Percentiles rank a stretch among this genome's conserved stretches.
phyloP scores from a whole-genome alignment of 1,140 invertebrate species.

The Metopolophium dirhodum region DNA sequence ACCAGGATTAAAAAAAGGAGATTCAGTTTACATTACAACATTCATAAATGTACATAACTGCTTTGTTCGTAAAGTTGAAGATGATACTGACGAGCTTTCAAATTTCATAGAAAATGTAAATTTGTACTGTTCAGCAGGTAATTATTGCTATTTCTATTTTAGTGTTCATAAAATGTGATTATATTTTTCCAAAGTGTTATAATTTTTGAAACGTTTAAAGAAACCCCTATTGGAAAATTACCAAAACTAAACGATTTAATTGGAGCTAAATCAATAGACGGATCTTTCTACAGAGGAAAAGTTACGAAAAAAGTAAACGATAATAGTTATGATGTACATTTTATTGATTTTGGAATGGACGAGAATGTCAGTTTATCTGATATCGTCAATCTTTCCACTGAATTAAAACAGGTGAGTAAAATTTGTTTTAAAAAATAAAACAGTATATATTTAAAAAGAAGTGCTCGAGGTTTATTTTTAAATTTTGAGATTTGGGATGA shows the following conservation, averaged over 20 bases:
- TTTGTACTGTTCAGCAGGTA: slow-evolving; percentile 23
- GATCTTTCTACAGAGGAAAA: slow-evolving; percentile 39
- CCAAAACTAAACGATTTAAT: slow-evolving; percentile 17
- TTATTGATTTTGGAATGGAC: slow-evolving; percentile 43
- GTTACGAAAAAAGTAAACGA: slow-evolving; percentile 31
- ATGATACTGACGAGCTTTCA: slow-evolving; percentile 7
- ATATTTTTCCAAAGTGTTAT: background rate
- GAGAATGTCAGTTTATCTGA: slow-evolving; percentile 36
- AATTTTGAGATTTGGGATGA: background rate
- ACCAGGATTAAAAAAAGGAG: slow-evolving; percentile 22
- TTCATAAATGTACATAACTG: slow-evolving; percentile 16
- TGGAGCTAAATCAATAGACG: slow-evolving; percentile 39
- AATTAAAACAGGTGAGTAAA: slow-evolving; percentile 41
- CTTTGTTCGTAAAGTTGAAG: slow-evolving; percentile 39
- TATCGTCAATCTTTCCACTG: slow-evolving; percentile 24
- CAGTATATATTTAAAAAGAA: background rate
- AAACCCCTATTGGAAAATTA: slow-evolving; percentile 14
- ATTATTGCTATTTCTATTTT: background rate
- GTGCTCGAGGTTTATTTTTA: background rate
- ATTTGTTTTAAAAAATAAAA: background rate
- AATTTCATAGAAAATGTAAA: slow-evolving; percentile 29
- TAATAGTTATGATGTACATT: slow-evolving; percentile 40
- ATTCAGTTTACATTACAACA: slow-evolving; percentile 11
- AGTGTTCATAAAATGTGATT: background rate
- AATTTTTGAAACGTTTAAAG: background rate